Percentiles rank a stretch among this genome's conserved stretches.
phyloP scores from a whole-genome alignment of 1,140 invertebrate species.

The Brachionus paranguensis region DNA sequence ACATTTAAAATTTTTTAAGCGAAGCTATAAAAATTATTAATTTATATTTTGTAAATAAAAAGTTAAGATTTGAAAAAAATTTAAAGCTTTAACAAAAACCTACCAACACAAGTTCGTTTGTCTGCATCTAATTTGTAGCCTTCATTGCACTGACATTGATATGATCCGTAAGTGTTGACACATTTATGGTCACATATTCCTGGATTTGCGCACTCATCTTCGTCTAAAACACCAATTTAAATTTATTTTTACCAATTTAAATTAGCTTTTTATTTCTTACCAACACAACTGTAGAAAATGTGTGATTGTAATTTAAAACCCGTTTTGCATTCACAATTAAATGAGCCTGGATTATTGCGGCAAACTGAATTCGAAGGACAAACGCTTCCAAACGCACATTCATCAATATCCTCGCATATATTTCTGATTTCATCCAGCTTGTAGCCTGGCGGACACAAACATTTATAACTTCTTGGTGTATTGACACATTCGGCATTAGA shows the following conservation, averaged over 20 bases:
- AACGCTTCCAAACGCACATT: neutral
- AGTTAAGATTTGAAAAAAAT: neutral
- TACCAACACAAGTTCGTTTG: conserved; percentile 37
- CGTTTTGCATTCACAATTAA: conserved; percentile 16
- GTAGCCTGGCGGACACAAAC: conserved; percentile 12
- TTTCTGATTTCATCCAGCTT: neutral
- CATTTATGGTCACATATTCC: conserved; percentile 39
- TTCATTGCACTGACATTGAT: conserved; percentile 32
- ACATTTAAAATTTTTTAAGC: no score
- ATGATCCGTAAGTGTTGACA: conserved; percentile 35
- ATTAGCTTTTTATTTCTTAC: neutral
- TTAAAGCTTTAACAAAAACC: neutral
- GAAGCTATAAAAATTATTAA: no score
- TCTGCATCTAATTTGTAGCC: conserved; percentile 32
- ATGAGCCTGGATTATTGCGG: conserved; percentile 29
- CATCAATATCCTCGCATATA: conserved; percentile 38
- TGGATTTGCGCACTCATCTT: conserved; percentile 33
- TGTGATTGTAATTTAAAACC: conserved; percentile 32
- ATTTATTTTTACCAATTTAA: neutral
- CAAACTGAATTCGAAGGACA: conserved; percentile 38
- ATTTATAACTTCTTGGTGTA: conserved; percentile 38
- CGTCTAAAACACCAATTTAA: neutral
- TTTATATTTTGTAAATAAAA: no score
- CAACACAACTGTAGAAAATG: conserved; percentile 8
- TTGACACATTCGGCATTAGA: conserved; percentile 24